Evolutionary conservation across 2,888 invertebrate genomes (phyloP), one percentile per base, ranked within the genome.

Genomic region (Agrenia bidenticulata): DNA sequence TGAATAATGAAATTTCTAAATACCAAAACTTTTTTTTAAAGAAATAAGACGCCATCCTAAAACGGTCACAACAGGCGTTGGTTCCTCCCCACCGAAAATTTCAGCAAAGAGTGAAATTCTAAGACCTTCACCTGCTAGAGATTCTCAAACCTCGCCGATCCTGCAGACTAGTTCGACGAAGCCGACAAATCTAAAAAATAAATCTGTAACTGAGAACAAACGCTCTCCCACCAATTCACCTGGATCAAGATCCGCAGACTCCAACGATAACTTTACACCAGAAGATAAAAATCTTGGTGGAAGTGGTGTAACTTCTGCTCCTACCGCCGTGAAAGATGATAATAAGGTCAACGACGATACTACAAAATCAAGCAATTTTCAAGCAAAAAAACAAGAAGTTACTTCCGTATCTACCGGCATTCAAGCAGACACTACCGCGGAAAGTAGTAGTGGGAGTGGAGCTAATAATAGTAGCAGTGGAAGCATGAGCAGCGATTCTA

Each of bases 51-150:
- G 65, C 9, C 63, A 66, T 51, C 49, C 60, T 2, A 69, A 67
- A 63, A 27, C 37, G 7, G 32, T 54, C 61, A 85, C 87, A 0
- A 86, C 85, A 1, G 85, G 83, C n/a, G 86, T 85, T 72, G 87
- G 86, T 1, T 83, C 85, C 24, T 86, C 87, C 0, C 86, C 87
- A 5, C 85, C 86, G 15, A 45, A 13, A 63, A 41, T 32, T 19
- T 54, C 53, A 19, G 39, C 26, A 1, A 23, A 66, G 21, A 26
- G 21, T 37, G 24, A 24, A 41, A 32, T 26, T 19, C 15, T 41
- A 26, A 4, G 32, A 32, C 24, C 61, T 21, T 64, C 64, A 2
- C 55, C 66, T 32, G 19, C 63, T 24, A 5, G 27, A 1, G 42
- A 39, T 21, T n/a, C 23, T 2, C 32, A 50, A n/a, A n/a, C n/a